These are phyloP conservation scores for Aphodius sticticus DNA, from an alignment of 2,888 invertebrate genomes.

Conservation along the genomic window DNA sequence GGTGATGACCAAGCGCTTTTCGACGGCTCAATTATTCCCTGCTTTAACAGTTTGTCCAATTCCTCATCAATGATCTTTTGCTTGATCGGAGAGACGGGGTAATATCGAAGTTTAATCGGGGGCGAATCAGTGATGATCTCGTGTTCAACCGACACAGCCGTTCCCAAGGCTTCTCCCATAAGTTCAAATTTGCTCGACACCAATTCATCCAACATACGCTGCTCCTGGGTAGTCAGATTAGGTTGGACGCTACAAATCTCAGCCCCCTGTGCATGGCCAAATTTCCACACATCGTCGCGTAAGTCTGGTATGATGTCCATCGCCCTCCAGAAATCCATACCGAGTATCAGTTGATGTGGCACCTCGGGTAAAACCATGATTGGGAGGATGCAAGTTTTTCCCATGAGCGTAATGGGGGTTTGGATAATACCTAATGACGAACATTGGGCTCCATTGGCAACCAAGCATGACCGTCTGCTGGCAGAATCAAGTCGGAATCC, in stretches of 20 bases:
- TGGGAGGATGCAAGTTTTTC: constrained; percentile 28
- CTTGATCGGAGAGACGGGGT: constrained; percentile 39
- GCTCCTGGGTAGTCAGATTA: background rate
- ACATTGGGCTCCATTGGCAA: constrained; percentile 37
- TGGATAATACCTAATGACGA: constrained; percentile 29
- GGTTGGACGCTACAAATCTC: background rate
- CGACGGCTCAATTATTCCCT: constrained; percentile 43
- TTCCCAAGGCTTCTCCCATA: constrained; percentile 28
- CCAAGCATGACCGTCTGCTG: constrained; percentile 8
- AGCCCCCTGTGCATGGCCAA: background rate
- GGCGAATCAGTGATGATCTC: constrained; percentile 14
- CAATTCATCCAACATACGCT: constrained; percentile 12
- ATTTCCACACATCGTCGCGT: constrained; percentile 28
- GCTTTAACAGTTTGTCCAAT: constrained; percentile 41
- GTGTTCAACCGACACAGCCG: constrained; percentile 27
- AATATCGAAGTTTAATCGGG: constrained; percentile 43
- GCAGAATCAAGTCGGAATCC: constrained; percentile 21
- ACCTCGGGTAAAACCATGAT: constrained; percentile 37
- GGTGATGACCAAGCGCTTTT: constrained; percentile 41
- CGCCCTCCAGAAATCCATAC: constrained; percentile 37
- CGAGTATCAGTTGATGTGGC: constrained; percentile 36
- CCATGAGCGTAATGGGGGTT: constrained; percentile 30
- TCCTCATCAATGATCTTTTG: constrained; percentile 42
- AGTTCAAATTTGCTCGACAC: background rate
- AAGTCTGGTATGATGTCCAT: constrained; percentile 35